Percentiles rank a stretch among this genome's conserved stretches.
phyloP scores from a whole-genome alignment of 1,140 invertebrate genomes.

The Atopsyche davidsoni region DNA sequence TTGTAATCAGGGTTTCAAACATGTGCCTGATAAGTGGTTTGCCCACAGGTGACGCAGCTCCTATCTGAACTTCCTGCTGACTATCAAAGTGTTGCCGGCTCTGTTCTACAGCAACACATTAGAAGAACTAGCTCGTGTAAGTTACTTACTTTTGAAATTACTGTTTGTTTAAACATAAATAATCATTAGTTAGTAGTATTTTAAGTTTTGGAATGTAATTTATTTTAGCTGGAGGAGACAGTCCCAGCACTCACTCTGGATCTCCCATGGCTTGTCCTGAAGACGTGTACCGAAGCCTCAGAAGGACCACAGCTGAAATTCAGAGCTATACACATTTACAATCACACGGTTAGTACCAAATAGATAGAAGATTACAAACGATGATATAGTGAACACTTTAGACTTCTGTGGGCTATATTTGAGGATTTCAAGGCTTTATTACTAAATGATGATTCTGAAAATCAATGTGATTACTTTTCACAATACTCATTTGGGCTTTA shows the following conservation, averaged over 20 bases:
- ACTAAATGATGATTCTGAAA: too few species aligned
- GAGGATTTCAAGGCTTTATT: too few species aligned
- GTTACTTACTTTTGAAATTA: constrained; percentile 17
- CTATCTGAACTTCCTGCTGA: constrained; percentile 75
- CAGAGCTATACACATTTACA: constrained; percentile 70
- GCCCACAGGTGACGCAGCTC: constrained; percentile 70
- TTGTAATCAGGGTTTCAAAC: too few species aligned
- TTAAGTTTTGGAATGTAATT: constrained; percentile 7
- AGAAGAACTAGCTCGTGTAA: constrained; percentile 57
- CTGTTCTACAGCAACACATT: constrained; percentile 78
- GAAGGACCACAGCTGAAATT: constrained; percentile 89
- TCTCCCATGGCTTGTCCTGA: constrained; percentile 55
- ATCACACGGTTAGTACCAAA: constrained; percentile 24
- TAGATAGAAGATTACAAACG: too few species aligned
- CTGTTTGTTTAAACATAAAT: background rate
- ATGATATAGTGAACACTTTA: too few species aligned
- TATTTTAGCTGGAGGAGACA: constrained; percentile 40
- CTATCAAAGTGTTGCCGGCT: constrained; percentile 74
- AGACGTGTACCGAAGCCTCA: constrained; percentile 80
- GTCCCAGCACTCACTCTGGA: constrained; percentile 30
- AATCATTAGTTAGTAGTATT: constrained; percentile 6
- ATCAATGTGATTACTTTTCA: too few species aligned
- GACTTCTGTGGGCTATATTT: too few species aligned
- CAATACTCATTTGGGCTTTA: too few species aligned
- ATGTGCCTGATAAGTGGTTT: too few species aligned